phyloP scores from a whole-genome alignment of 2,113 vertebrate genomes.

The Isurus oxyrinchus region DNA sequence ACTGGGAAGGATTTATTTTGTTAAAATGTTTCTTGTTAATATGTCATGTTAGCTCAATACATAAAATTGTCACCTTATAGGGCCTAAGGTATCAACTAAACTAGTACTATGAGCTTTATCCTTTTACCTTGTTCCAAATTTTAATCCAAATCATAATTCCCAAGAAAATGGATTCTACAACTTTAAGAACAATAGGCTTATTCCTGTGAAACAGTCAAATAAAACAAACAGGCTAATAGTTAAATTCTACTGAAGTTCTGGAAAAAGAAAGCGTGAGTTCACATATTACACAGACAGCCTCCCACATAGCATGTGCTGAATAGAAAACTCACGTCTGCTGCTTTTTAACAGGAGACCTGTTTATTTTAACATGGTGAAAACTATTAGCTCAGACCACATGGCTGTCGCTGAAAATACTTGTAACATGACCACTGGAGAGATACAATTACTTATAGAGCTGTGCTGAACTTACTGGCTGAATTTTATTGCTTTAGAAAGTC shows the following conservation, averaged over 20 bases:
- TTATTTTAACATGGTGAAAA: constrained; percentile 34
- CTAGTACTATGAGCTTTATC: neutral
- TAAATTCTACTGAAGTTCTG: constrained; percentile 6
- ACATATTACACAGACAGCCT: constrained; percentile 18
- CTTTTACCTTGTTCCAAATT: neutral
- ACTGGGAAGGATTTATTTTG: neutral
- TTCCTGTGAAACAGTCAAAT: neutral
- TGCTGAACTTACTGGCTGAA: neutral
- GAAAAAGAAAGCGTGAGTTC: neutral
- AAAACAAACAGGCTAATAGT: constrained; percentile 13
- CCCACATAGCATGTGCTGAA: constrained; percentile 21
- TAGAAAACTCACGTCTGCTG: constrained; percentile 15
- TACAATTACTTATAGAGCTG: neutral
- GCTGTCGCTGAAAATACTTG: neutral
- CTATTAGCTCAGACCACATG: constrained; percentile 32
- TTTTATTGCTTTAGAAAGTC: constrained; percentile 11
- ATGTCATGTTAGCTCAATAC: neutral
- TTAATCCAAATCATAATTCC: neutral
- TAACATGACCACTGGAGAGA: constrained; percentile 13
- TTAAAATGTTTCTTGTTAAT: neutral
- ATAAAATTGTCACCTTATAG: constrained; percentile 9
- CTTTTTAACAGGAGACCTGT: constrained; percentile 28
- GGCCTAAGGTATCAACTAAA: neutral
- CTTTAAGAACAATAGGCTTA: neutral
- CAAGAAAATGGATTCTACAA: neutral